Evolutionary conservation across 2,888 invertebrate species (phyloP), one percentile per base, ranked within the genome.

Genomic region (Imbricaverruca yamaguchii): DNA sequence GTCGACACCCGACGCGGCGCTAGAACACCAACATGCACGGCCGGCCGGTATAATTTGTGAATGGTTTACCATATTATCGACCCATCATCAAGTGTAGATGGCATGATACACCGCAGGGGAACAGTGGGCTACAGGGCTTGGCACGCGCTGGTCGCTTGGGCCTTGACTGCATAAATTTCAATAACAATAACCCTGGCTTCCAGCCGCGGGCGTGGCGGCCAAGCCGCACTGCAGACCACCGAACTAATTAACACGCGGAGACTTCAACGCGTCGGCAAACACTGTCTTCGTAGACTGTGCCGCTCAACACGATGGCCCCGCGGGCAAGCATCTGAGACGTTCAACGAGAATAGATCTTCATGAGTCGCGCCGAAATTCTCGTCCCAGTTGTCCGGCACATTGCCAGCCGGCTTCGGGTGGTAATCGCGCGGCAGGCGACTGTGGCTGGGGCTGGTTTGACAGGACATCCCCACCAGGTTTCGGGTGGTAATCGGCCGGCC

Each of bases 31-130:
- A 21, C 53, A 55, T 53, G 74, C 55, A 55, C 55, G 74, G 21
- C 55, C 18, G 53, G 74, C 55, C 55, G 21, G 53, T 55, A 74
- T 74, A 74, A 74, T 74, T 74, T 55, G 74, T 74, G 18, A 55
- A 15, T 21, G 53, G 55, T 74, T 74, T 74, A 74, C 55, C 74
- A 74, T 74, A 74, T 55, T 55, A 74, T 74, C 74, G 74, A 55
- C 21, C 53, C 18, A 59, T 59, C 12, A 55, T 53, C 74, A 74
- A 39, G 69, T 69, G 74, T 74, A 74, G 74, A 74, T 74, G 74
- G 10, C 55, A 11, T 18, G 55, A 74, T 74, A 74, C 74, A 74
- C 23, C 15, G 55, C 8, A 74, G 74, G 21, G 53, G 69, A 69
- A 15, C 69, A 69, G 69, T 69, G 69, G 74, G 53, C 55, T 74